Conservation (phyloP, 2,888 invertebrate genomes). For the Sialis fuliginosa region DNA sequence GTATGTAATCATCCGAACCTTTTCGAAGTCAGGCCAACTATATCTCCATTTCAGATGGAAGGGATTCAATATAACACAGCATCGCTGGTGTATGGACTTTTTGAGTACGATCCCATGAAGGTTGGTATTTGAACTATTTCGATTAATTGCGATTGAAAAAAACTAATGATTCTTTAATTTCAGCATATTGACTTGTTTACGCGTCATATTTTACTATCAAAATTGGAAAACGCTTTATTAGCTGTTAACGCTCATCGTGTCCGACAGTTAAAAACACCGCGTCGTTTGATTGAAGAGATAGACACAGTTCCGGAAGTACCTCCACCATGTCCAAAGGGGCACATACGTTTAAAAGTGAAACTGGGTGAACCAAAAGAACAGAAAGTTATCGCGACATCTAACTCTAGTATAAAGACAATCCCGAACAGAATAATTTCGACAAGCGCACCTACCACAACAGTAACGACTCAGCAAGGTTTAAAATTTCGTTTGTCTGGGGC, state of each 20-base stretch:
- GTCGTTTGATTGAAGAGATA: slow-evolving; percentile 51
- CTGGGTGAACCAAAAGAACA: slow-evolving; percentile 19
- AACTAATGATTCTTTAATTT: slow-evolving; percentile 12
- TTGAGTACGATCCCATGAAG: slow-evolving; percentile 58
- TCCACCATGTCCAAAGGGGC: slow-evolving; percentile 45
- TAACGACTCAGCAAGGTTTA: slow-evolving; percentile 6
- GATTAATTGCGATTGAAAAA: too few species aligned
- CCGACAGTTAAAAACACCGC: slow-evolving; percentile 51
- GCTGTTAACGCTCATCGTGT: slow-evolving; percentile 77
- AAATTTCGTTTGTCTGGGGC: slow-evolving; percentile 21
- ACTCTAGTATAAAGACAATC: slow-evolving; percentile 11
- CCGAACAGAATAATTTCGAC: not conserved
- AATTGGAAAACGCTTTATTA: slow-evolving; percentile 49
- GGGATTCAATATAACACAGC: slow-evolving; percentile 53
- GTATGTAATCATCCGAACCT: slow-evolving; percentile 97
- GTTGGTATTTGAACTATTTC: slow-evolving; percentile 21
- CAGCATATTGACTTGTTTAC: slow-evolving; percentile 46
- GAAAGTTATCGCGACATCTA: slow-evolving; percentile 4
- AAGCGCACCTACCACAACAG: slow-evolving; percentile 2
- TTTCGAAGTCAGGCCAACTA: slow-evolving; percentile 89
- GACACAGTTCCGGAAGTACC: slow-evolving; percentile 37
- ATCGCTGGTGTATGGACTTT: slow-evolving; percentile 47
- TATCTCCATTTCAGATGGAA: slow-evolving; percentile 83
- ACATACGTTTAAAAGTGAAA: slow-evolving; percentile 41
- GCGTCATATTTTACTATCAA: slow-evolving; percentile 43